These are phyloP conservation scores for Oncorhynchus keta DNA, from an alignment of 2,113 vertebrate genomes.

Conservation along the genomic window DNA sequence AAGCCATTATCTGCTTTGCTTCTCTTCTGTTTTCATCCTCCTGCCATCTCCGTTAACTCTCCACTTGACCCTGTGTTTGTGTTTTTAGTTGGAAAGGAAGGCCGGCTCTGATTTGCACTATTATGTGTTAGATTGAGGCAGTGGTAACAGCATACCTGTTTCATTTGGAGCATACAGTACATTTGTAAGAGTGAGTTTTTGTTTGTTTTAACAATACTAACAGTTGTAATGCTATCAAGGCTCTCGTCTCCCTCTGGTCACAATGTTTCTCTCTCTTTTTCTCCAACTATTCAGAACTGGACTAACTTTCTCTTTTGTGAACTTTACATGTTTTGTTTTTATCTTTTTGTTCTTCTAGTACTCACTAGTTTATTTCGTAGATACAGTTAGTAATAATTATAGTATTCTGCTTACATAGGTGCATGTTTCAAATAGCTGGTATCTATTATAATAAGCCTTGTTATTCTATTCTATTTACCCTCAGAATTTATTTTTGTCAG, in stretches of 20 bases:
- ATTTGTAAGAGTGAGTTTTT: slow-evolving; percentile 13
- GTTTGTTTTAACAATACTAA: slow-evolving; percentile 21
- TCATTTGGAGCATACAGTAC: slow-evolving; percentile 14
- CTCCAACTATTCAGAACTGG: slow-evolving; percentile 53
- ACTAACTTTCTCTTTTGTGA: slow-evolving; percentile 43
- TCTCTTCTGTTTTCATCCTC: slow-evolving; percentile 11
- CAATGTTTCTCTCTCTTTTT: slow-evolving; percentile 1
- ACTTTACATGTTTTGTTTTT: slow-evolving; percentile 34
- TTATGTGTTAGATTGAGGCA: slow-evolving; percentile 28
- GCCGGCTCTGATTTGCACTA: slow-evolving; percentile 88
- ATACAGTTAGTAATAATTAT: slow-evolving; percentile 48
- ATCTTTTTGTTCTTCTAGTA: slow-evolving; percentile 33
- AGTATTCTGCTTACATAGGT: slow-evolving; percentile 58
- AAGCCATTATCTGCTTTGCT: slow-evolving; percentile 54
- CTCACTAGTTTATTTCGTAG: slow-evolving; percentile 47
- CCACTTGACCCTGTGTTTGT: slow-evolving; percentile 52
- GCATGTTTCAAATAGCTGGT: slow-evolving; percentile 95
- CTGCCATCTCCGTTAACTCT: slow-evolving; percentile 3
- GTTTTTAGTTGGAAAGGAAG: slow-evolving; percentile 84
- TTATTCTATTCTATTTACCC: slow-evolving; percentile 83
- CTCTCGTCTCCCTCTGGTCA: slow-evolving; percentile 13
- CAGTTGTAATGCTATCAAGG: slow-evolving; percentile 38
- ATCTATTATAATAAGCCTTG: slow-evolving; percentile 87
- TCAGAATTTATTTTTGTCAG: slow-evolving; percentile 88
- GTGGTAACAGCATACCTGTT: slow-evolving; percentile 47